A percentile compares a stretch with the other conserved stretches of the same genome.
phyloP scores from a whole-genome alignment of 2,113 vertebrate genomes.

The Pteruthius melanotis region DNA sequence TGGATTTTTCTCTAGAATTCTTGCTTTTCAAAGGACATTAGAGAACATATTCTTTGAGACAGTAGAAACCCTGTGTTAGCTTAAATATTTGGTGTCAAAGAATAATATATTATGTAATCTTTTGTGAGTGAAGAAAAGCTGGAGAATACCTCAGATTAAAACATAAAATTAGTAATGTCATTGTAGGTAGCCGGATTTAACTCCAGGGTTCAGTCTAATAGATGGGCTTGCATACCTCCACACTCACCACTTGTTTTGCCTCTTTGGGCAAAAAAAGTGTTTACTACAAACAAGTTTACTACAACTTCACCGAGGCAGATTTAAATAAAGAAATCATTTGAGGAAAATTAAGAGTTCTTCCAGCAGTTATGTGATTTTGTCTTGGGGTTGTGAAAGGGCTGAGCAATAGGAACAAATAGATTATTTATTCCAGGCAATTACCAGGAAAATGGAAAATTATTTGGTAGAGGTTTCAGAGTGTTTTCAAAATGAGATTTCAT shows the following conservation, averaged over 20 bases:
- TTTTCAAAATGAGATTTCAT: constrained; percentile 5
- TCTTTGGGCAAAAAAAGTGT: background rate
- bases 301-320: background rate
- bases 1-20: background rate
- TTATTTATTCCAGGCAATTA: background rate
- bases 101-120: background rate
- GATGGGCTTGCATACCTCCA: background rate
- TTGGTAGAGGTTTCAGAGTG: background rate
- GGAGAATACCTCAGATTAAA: background rate
- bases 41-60: background rate
- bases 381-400: background rate
- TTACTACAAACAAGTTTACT: background rate
- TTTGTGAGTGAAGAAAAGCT: background rate
- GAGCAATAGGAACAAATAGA: background rate
- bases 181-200: background rate
- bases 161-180: background rate
- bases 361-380: background rate
- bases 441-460: background rate
- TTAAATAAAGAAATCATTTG: background rate
- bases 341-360: background rate
- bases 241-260: background rate
- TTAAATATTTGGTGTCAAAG: background rate
- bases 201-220: background rate
- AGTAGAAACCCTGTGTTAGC: background rate
- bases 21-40: background rate